Base-by-base conservation (phyloP, 1,140 invertebrate species). In the Lysiphlebus fabarum region DNA sequence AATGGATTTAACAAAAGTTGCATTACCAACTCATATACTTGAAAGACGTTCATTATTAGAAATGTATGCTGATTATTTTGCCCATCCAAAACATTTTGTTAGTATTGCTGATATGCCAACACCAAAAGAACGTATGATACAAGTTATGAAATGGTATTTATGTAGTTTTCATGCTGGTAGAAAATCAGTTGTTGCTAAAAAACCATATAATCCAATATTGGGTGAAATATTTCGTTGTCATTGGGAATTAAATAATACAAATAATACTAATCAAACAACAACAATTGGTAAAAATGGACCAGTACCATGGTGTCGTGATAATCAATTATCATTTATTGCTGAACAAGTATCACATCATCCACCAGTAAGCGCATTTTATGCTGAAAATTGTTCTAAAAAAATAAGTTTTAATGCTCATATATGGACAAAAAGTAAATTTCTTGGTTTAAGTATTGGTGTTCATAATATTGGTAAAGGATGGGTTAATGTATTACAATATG, bases 321-420 rank as follows among this genome's bases (percentile, higher is more conserved):
- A 90, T 76, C 90, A 95, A 69, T 82, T 96, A 5, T 86, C 87
- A 7, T 99, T 98, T 79, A 85, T 96, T 60, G 95, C 96, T 4
- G 97, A 99, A 80, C 97, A 99, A 82, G 97, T 99, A 5, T 98
- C 95, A 8, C 97, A 99, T 83, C 97, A 99, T 84, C 98, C 97
- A 9, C 97, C 97, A 92, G 91, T 98, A 66, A 96, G 93, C 67
- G 96, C 93, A 11, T 98, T 98, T 81, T 98, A 98, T 83, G 95
- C 94, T 53, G 96, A 98, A 78, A 92, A 96, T 81, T 87, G 87
- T 61, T 86, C 88, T 60, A 96, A 95, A 77, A 85, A 89, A 62
- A 93, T 98, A 53, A 89, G 88, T 72, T 94, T 98, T 76, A 89
- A 91, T 70, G 94, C 93, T 6, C 93, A 94, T 70, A 94, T 98